Conservation (phyloP, 2,797 vertebrate genomes). For the Erethizon dorsatum region DNA sequence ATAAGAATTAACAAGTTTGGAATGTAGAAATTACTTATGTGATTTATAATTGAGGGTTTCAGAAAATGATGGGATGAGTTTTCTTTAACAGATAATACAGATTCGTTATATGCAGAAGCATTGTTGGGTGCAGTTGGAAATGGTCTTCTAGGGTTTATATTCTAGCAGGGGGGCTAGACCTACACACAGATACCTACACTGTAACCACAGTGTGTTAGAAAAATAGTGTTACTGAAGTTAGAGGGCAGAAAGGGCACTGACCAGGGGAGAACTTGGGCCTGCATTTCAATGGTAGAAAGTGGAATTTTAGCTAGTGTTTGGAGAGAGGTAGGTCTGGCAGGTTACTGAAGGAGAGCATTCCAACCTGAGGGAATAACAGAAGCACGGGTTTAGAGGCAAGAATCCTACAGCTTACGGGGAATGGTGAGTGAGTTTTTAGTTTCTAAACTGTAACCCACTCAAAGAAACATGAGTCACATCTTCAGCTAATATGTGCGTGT, state of each 20-base stretch:
- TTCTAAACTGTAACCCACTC: background rate
- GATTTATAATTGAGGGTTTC: slow-evolving; percentile 70
- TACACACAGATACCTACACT: slow-evolving; percentile 18
- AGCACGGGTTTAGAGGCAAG: slow-evolving; percentile 35
- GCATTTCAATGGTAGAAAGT: slow-evolving; percentile 43
- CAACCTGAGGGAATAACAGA: slow-evolving; percentile 27
- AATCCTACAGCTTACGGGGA: slow-evolving; percentile 27
- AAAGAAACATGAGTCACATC: slow-evolving; percentile 22
- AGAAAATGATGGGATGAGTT: slow-evolving; percentile 57
- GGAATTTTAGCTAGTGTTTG: slow-evolving; percentile 52
- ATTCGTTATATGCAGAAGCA: slow-evolving; percentile 52
- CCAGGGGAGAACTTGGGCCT: background rate
- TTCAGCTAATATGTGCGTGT: background rate
- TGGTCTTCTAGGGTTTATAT: slow-evolving; percentile 51
- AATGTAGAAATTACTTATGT: slow-evolving; percentile 55
- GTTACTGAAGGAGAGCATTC: slow-evolving; percentile 58
- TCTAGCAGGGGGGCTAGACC: slow-evolving; percentile 38
- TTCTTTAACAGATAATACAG: slow-evolving; percentile 30
- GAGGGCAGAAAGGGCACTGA: slow-evolving; percentile 21
- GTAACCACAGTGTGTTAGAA: slow-evolving; percentile 2
- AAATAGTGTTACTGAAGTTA: slow-evolving; percentile 60
- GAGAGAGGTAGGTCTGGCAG: slow-evolving; percentile 37
- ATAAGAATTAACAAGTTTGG: slow-evolving; percentile 52
- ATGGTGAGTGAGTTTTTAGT: slow-evolving; percentile 29
- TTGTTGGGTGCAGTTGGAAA: slow-evolving; percentile 10